These are phyloP conservation scores for Acyrthosiphon pisum DNA, from an alignment of 1,140 invertebrate genomes.

Conservation along the genomic window DNA sequence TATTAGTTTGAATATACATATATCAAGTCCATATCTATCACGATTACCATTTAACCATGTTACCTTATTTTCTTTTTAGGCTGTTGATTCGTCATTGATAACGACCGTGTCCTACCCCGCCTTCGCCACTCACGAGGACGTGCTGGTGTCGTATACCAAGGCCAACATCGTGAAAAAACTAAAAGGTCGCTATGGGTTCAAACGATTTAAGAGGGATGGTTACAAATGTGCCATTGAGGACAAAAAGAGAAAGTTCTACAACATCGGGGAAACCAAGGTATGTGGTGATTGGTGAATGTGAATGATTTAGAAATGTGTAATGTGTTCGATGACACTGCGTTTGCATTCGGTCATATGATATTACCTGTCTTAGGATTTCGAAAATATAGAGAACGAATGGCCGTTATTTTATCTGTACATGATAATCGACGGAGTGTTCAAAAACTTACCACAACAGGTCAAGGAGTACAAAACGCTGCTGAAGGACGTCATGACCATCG, in stretches of 20 bases:
- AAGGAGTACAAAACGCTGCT: slow-evolving; percentile 89
- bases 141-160: slow-evolving; percentile 86
- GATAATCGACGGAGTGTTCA: slow-evolving; percentile 94
- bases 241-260: slow-evolving; percentile 74
- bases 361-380: slow-evolving; percentile 80
- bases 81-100: slow-evolving; percentile 87
- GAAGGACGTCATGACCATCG: slow-evolving; percentile 77
- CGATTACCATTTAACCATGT: not conserved
- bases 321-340: not conserved
- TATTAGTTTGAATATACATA: not conserved
- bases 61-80: slow-evolving; percentile 66
- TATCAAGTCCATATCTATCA: not conserved
- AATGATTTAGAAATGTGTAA: not conserved
- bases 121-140: slow-evolving; percentile 96
- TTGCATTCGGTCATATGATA: not conserved
- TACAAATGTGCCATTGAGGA: slow-evolving; percentile 91
- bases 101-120: slow-evolving; percentile 96
- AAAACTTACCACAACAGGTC: slow-evolving; percentile 87
- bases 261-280: slow-evolving; percentile 75
- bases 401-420: slow-evolving; percentile 95
- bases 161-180: slow-evolving; percentile 84
- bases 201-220: slow-evolving; percentile 94
- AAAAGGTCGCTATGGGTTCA: slow-evolving; percentile 91
- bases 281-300: not conserved
- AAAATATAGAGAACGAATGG: slow-evolving; percentile 97